Evolutionary conservation across 2,113 vertebrate species (phyloP).

Genomic region (Alligator mississippiensis): DNA sequence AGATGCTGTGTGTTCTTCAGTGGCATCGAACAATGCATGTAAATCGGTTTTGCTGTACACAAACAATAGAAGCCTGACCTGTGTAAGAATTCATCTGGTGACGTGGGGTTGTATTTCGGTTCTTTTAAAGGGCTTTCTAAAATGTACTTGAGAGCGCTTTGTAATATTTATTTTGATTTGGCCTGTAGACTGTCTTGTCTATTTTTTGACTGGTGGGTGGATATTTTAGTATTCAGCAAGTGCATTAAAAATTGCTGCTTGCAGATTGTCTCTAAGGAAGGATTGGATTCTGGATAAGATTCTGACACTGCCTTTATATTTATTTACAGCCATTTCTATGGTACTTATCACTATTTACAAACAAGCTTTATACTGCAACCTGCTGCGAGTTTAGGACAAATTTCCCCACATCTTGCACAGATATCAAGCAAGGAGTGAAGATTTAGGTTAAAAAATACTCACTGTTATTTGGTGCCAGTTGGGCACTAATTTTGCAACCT

Average conservation of each 20-base stretch:
- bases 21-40: background rate
- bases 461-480: background rate
- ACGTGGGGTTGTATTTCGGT: background rate
- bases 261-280: background rate
- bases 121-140: background rate
- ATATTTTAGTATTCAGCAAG: background rate
- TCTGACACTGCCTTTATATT: background rate
- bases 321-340: background rate
- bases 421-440: accelerated
- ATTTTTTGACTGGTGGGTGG: background rate
- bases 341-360: background rate
- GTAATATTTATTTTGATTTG: background rate
- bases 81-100: background rate
- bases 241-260: background rate
- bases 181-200: background rate
- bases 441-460: background rate
- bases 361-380: background rate
- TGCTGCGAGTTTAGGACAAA: background rate
- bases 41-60: background rate
- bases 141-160: background rate
- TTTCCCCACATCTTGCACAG: background rate
- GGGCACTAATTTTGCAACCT: background rate
- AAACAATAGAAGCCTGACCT: background rate
- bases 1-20: background rate
- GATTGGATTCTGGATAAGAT: background rate